Evolutionary conservation across 2,888 invertebrate species (phyloP).

Genomic region (Eupelmus urozonus): DNA sequence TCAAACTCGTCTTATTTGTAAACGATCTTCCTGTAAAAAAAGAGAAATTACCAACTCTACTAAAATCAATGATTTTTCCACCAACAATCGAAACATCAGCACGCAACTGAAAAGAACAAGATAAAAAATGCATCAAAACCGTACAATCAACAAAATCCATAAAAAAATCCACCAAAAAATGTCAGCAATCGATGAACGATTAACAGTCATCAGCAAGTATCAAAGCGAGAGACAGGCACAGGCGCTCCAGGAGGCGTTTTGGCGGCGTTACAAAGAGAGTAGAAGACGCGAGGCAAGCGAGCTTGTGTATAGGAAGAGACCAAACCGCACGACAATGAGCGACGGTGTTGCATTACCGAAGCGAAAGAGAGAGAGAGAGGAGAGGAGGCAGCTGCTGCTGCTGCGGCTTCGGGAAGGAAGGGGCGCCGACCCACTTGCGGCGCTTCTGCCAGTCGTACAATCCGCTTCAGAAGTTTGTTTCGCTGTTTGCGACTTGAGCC

Average conservation of each 20-base stretch:
- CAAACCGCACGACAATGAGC: constrained; percentile 63
- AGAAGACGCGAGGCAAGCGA: neutral
- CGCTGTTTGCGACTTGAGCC: too few relatives aligned
- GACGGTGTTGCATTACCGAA: constrained; percentile 67
- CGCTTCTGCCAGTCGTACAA: neutral
- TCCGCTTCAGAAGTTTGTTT: too few relatives aligned
- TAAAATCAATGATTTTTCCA: too few relatives aligned
- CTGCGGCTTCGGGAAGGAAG: constrained; percentile 48
- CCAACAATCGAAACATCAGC: too few relatives aligned
- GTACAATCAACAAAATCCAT: too few relatives aligned
- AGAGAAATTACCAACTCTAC: too few relatives aligned
- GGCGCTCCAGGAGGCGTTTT: neutral
- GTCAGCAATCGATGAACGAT: neutral
- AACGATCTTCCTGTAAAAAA: too few relatives aligned
- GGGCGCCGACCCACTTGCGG: constrained; percentile 67
- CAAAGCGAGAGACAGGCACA: neutral
- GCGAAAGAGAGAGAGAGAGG: constrained; percentile 10
- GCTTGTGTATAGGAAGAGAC: constrained; percentile 8
- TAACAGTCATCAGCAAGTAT: neutral
- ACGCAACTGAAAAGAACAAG: too few relatives aligned
- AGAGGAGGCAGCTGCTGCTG: neutral
- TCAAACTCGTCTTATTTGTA: too few relatives aligned
- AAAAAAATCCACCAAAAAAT: too few relatives aligned
- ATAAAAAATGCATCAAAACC: too few relatives aligned
- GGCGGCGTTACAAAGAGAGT: constrained; percentile 44